Evolutionary conservation across 1,140 invertebrate species (phyloP), one percentile per base, ranked within the genome.

Genomic region (Eufriesea mexicana): DNA sequence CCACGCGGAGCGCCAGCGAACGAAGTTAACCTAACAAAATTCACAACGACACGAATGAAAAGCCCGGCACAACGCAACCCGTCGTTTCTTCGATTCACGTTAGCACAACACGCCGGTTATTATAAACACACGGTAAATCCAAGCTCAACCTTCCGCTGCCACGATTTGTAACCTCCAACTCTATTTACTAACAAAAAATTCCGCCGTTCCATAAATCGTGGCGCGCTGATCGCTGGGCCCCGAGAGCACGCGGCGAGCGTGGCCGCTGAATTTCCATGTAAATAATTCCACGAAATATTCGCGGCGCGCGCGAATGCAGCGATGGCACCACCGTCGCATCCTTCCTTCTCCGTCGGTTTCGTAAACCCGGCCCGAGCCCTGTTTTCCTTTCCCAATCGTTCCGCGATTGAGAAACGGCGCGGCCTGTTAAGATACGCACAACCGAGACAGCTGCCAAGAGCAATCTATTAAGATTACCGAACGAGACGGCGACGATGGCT

Each of bases 261-360:
- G n/a, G 9, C 28, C 20, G 55, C 35, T 45, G 45, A 61, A 79
- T 35, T 28, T 42, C 14, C 25, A 61, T 54, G 78, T 49, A 73
- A 79, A 79, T 73, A 72, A 62, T 72, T 79, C 55, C 68, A 10
- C 1, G 57, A 62, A 62, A 62, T 61, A 62, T 62, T 71, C 35
- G 45, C 66, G 18, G 1, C 18, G 25, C 23, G 25, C 54, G 28
- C 59, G 35, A 61, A 49, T 57, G 51, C n/a, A 49, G 1, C 0
- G 10, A 35, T 4, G 35, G 35, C 4, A 9, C 9, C 18, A 4
- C 18, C 5, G 18, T 45, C n/a, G 18, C 14, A 6, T 20, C 59
- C n/a, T 14, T 49, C 7, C 16, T 25, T 25, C 9, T 14, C 8
- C 5, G 18, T 23, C 10, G 5, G 10, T 54, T 77, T 25, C 14